These are phyloP conservation scores for Acleris holmiana DNA, from an alignment of 2,888 invertebrate species.

Conservation along the genomic window DNA sequence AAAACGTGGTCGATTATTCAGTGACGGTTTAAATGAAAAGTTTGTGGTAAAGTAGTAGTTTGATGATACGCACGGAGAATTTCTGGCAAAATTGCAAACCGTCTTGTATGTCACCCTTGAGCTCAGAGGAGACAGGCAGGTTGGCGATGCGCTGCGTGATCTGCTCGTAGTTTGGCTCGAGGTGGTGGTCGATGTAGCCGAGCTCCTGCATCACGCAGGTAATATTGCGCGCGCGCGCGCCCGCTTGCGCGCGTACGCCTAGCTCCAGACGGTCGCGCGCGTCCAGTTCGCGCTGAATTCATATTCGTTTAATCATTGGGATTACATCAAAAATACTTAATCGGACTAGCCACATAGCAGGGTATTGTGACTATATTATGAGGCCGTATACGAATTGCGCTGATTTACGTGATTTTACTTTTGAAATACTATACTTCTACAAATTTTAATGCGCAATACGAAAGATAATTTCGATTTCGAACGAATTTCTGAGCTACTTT, in stretches of 20 bases:
- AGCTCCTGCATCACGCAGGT: slow-evolving; percentile 90
- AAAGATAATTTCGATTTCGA: too few species aligned
- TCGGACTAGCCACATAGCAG: too few species aligned
- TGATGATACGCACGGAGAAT: slow-evolving; percentile 83
- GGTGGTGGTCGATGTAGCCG: slow-evolving; percentile 86
- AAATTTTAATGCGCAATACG: too few species aligned
- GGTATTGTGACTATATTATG: too few species aligned
- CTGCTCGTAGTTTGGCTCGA: slow-evolving; percentile 87
- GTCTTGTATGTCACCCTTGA: slow-evolving; percentile 87
- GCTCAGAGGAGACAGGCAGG: slow-evolving; percentile 85
- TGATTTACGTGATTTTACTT: too few species aligned
- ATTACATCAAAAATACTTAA: too few species aligned
- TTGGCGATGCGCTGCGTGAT: slow-evolving; percentile 86
- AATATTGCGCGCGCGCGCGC: slow-evolving; percentile 83
- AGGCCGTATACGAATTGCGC: too few species aligned
- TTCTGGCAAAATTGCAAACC: slow-evolving; percentile 88
- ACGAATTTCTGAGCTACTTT: too few species aligned
- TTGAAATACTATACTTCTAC: too few species aligned
- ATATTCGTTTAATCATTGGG: too few species aligned
- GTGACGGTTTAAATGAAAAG: not conserved
- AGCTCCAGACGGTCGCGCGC: slow-evolving; percentile 85
- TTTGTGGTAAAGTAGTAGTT: not conserved
- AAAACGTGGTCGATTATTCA: not conserved
- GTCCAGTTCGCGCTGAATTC: slow-evolving; percentile 84
- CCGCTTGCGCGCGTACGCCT: slow-evolving; percentile 53